Conservation (phyloP, 2,797 vertebrate genomes). For the Nasua narica region DNA sequence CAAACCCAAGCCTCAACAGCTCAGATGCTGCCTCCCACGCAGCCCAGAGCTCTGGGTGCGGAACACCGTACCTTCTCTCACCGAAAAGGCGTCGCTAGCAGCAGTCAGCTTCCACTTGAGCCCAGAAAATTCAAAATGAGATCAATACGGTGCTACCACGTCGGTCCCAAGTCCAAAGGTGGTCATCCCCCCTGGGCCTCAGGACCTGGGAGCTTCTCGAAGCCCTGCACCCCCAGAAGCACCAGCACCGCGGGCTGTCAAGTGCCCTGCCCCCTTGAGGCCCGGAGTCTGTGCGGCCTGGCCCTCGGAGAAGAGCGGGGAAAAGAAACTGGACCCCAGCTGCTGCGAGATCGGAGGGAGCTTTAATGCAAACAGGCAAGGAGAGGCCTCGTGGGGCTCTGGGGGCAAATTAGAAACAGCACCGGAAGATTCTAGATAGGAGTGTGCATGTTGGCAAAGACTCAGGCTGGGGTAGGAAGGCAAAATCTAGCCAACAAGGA, state of each 20-base stretch:
- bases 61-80: not conserved
- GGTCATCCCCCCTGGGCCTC: too few relatives aligned
- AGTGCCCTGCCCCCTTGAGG: not conserved
- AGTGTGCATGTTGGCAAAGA: not conserved
- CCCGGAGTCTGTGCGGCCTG: not conserved
- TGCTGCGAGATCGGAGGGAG: not conserved
- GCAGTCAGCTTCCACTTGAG: not conserved
- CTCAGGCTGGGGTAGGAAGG: not conserved
- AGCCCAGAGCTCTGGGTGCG: not conserved
- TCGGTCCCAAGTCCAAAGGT: not conserved
- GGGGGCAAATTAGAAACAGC: not conserved
- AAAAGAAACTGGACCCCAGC: not conserved
- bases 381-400: accelerated
- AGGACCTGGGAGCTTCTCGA: not conserved
- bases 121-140: not conserved
- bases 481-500: not conserved
- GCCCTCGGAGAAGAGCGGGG: not conserved
- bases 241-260: not conserved
- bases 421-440: not conserved
- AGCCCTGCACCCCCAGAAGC: not conserved
- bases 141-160: not conserved
- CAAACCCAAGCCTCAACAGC: not conserved
- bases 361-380: not conserved
- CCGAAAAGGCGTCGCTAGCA: not conserved
- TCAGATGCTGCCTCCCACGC: not conserved